Evolutionary conservation across 2,797 vertebrate genomes (phyloP).

Genomic region (Gymnothorax javanicus): DNA sequence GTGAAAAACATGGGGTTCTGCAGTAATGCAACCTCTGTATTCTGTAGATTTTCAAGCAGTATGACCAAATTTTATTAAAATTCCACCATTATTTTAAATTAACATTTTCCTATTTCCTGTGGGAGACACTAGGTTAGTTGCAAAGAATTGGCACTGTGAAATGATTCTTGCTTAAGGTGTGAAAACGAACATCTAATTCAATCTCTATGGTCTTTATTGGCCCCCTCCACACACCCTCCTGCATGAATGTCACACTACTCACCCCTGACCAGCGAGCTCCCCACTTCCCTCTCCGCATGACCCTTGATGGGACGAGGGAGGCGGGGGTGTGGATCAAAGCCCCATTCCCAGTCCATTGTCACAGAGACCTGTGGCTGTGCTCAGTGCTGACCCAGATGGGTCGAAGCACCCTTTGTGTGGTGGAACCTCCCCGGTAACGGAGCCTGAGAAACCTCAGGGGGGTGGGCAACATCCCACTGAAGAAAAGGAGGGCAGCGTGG

Average conservation of each 20-base stretch:
- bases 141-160: not conserved
- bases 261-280: not conserved
- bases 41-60: not conserved
- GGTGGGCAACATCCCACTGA: not conserved
- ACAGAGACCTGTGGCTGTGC: not conserved
- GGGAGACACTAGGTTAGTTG: not conserved
- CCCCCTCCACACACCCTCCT: constrained; percentile 31
- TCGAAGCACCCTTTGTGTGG: constrained; percentile 8
- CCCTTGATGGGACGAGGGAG: not conserved
- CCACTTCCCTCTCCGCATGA: not conserved
- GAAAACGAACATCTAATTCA: constrained; percentile 15
- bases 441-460: constrained; percentile 27
- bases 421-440: constrained; percentile 12
- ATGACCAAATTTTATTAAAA: not conserved
- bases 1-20: too few species aligned
- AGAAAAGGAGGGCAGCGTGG: constrained; percentile 17
- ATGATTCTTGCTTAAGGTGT: not conserved
- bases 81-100: not conserved
- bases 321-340: constrained; percentile 24
- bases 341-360: constrained; percentile 19
- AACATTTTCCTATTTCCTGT: not conserved
- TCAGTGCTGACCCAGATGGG: constrained; percentile 15
- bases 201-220: not conserved
- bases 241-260: constrained; percentile 40
- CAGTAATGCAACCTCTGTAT: not conserved